These are phyloP conservation scores for Eucidaris tribuloides DNA, from an alignment of 35 echinoderm and acorn worm genomes.

Conservation along the genomic window DNA sequence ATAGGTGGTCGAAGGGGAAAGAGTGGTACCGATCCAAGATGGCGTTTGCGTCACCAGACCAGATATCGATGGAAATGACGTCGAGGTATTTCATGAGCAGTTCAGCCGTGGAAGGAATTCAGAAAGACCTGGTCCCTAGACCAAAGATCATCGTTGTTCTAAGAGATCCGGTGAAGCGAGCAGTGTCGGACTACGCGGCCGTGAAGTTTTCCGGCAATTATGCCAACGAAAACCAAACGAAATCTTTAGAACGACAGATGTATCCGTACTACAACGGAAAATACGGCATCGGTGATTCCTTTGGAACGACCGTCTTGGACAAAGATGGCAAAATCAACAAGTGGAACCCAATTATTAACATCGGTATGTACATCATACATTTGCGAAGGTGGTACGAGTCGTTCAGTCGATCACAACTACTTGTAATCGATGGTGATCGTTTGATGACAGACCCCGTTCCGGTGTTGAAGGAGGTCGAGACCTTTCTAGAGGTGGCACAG, in stretches of 20 bases:
- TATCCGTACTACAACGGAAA: slow-evolving; percentile 41
- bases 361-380: slow-evolving; percentile 63
- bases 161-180: slow-evolving; percentile 56
- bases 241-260: background rate
- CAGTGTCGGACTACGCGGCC: slow-evolving; percentile 53
- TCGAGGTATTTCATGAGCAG: slow-evolving; percentile 59
- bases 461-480: slow-evolving; percentile 15
- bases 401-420: slow-evolving; percentile 53
- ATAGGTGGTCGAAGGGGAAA: slow-evolving; percentile 28
- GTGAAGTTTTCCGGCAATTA: background rate
- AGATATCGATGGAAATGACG: slow-evolving; percentile 68
- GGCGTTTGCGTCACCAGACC: slow-evolving; percentile 33
- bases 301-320: slow-evolving; percentile 56
- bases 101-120: slow-evolving; percentile 19
- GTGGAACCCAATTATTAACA: slow-evolving; percentile 51
- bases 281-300: slow-evolving; percentile 40
- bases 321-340: slow-evolving; percentile 31
- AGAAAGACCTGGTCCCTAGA: slow-evolving; percentile 25
- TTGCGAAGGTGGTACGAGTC: slow-evolving; percentile 51
- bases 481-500: slow-evolving; percentile 34
- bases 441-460: slow-evolving; percentile 32
- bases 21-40: slow-evolving; percentile 60
- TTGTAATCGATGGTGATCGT: slow-evolving; percentile 35
- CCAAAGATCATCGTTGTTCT: slow-evolving; percentile 59
- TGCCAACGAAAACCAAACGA: background rate